Percentiles rank a stretch among this genome's conserved stretches.
Evolutionary conservation across 2,797 vertebrate species (phyloP).

Genomic region (Smutsia gigantea): DNA sequence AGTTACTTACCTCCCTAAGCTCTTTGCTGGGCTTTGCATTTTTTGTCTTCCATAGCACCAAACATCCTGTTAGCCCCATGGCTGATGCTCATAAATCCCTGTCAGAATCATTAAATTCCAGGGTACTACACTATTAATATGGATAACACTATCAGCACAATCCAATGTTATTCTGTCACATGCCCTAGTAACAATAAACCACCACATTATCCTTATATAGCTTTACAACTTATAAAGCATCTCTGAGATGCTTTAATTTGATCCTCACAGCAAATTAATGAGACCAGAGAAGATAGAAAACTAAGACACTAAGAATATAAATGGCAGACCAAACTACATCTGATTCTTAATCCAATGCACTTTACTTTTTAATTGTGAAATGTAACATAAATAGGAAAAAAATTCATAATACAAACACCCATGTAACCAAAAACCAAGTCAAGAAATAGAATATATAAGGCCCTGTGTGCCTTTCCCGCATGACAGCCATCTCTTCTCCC

Average conservation of each 20-base stretch:
- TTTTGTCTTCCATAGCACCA: background rate
- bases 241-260: background rate
- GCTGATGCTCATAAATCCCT: background rate
- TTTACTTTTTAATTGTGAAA: constrained; percentile 37
- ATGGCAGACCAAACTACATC: background rate
- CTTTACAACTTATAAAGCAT: constrained; percentile 25
- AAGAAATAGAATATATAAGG: background rate
- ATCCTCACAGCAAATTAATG: constrained; percentile 6
- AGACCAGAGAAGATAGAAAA: constrained; percentile 3
- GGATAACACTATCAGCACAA: background rate
- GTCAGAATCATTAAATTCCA: constrained; percentile 22
- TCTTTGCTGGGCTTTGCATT: background rate
- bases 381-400: background rate
- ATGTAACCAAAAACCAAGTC: background rate
- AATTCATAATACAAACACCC: background rate
- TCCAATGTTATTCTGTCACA: background rate
- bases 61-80: background rate
- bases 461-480: background rate
- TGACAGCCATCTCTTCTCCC: background rate
- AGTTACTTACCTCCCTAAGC: constrained; percentile 10
- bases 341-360: background rate
- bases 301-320: background rate
- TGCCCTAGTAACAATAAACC: background rate
- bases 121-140: background rate
- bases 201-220: background rate